These are phyloP conservation scores for Rhingia campestris DNA, from an alignment of 2,888 invertebrate species.

Conservation along the genomic window DNA sequence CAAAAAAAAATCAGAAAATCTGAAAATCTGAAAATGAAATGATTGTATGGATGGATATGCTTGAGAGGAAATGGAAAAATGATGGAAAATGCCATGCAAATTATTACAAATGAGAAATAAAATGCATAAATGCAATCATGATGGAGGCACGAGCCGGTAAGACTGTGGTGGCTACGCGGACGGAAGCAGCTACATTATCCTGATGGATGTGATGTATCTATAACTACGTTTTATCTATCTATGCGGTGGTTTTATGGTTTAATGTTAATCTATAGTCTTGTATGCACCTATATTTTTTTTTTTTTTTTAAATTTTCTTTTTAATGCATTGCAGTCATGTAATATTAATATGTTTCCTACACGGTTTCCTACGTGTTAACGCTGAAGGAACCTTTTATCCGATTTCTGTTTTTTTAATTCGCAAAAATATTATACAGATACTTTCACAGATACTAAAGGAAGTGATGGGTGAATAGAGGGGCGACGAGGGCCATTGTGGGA, in stretches of 20 bases:
- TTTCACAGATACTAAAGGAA: not conserved
- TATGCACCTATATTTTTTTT: constrained; percentile 32
- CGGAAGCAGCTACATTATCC: constrained; percentile 63
- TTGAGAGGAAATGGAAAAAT: constrained; percentile 58
- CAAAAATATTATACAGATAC: not conserved
- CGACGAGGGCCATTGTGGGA: constrained; percentile 27
- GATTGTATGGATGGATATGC: constrained; percentile 7
- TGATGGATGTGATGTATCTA: constrained; percentile 56
- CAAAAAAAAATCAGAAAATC: constrained; percentile 17
- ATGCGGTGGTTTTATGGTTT: constrained; percentile 32
- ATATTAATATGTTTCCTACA: constrained; percentile 52
- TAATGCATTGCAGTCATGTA: constrained; percentile 59
- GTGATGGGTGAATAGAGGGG: not conserved
- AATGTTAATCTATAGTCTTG: constrained; percentile 30
- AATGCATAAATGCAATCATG: constrained; percentile 60
- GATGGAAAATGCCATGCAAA: constrained; percentile 69
- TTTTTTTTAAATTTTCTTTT: constrained; percentile 8
- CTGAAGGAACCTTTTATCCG: constrained; percentile 52
- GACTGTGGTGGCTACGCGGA: constrained; percentile 39
- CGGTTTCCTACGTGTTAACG: constrained; percentile 36
- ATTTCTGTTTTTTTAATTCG: constrained; percentile 26
- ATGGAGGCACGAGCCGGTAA: constrained; percentile 41
- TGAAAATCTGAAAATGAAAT: not conserved
- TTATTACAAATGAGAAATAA: constrained; percentile 65
- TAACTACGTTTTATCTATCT: constrained; percentile 42